A percentile compares a stretch with the other conserved stretches of the same genome.
Evolutionary conservation across 2,797 vertebrate species (phyloP).

Genomic region (Clamator glandarius): DNA sequence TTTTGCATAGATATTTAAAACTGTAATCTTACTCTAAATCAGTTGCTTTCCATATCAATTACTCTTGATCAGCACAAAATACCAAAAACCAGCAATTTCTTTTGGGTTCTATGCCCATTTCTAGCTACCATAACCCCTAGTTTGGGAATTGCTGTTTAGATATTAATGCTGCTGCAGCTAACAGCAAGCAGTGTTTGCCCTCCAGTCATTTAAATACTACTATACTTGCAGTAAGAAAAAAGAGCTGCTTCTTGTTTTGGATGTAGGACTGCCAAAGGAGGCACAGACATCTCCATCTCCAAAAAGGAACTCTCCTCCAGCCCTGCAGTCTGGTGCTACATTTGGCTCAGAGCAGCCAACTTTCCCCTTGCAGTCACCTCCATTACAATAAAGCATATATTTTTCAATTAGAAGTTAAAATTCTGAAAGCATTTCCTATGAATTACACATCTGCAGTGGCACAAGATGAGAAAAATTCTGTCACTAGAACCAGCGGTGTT

Average conservation of each 20-base stretch:
- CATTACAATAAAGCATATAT: background rate
- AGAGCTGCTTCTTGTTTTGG: background rate
- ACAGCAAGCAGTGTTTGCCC: background rate
- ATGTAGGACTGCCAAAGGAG: background rate
- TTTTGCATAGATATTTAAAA: background rate
- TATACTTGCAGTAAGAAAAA: background rate
- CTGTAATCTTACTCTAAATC: background rate
- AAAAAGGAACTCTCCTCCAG: background rate
- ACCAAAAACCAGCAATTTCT: background rate
- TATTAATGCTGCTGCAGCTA: background rate
- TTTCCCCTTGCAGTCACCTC: background rate
- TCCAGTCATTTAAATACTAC: background rate
- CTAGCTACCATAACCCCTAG: background rate
- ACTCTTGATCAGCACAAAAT: background rate
- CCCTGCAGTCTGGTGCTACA: background rate
- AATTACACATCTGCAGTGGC: background rate
- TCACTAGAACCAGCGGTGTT: background rate
- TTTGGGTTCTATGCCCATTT: background rate
- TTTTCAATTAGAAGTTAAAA: background rate
- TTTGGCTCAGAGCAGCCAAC: background rate
- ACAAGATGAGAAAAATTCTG: background rate
- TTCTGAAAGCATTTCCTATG: background rate
- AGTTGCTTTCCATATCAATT: background rate
- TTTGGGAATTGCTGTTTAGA: background rate
- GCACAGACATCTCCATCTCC: accelerated